These are phyloP conservation scores for Anniella stebbinsi DNA, from an alignment of 2,797 vertebrate species.

Conservation along the genomic window DNA sequence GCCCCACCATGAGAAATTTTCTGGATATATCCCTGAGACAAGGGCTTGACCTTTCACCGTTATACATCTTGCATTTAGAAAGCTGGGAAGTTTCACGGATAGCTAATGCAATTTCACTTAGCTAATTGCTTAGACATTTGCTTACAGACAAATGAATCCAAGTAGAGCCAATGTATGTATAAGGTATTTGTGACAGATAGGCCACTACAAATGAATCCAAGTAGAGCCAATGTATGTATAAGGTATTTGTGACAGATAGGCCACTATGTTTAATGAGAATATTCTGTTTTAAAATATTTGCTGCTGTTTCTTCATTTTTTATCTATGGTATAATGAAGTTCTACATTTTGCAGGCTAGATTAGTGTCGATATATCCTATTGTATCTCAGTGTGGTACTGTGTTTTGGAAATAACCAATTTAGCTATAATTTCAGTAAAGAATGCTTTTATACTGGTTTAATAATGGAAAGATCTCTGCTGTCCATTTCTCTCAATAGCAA, in stretches of 20 bases:
- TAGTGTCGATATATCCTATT: slow-evolving; percentile 3
- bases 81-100: slow-evolving; percentile 11
- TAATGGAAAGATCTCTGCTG: slow-evolving; percentile 16
- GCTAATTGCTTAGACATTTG: slow-evolving; percentile 13
- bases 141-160: slow-evolving; percentile 27
- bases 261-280: slow-evolving; percentile 13
- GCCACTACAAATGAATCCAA: not conserved
- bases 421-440: slow-evolving; percentile 3
- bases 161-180: not conserved
- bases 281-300: not conserved
- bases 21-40: not conserved
- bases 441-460: slow-evolving; percentile 10
- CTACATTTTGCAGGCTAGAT: not conserved
- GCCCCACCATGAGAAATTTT: not conserved
- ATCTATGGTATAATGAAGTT: not conserved
- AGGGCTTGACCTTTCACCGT: not conserved
- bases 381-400: slow-evolving; percentile 20
- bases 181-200: slow-evolving; percentile 3
- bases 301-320: slow-evolving; percentile 5
- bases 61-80: slow-evolving; percentile 26
- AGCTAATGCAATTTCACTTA: slow-evolving; percentile 10
- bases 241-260: not conserved
- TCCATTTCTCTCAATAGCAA: slow-evolving; percentile 45
- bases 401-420: not conserved
- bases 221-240: not conserved